Evolutionary conservation across 1,140 invertebrate species (phyloP), one percentile per base, ranked within the genome.

Genomic region (Ceratina australensis): DNA sequence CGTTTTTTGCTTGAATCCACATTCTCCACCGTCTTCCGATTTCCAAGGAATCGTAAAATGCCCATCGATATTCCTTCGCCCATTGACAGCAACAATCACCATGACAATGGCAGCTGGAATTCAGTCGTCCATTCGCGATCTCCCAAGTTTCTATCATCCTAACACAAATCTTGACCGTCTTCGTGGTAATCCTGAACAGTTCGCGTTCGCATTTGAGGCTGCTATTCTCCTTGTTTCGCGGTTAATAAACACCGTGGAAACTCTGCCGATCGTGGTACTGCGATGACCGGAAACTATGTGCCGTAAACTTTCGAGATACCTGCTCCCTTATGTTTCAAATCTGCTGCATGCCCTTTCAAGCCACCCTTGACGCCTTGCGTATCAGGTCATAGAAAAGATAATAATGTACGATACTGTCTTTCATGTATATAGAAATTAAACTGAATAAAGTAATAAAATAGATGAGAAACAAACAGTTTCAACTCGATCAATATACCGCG

Each of bases 201-300:
- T 82, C 59, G 72, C 54, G 57, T n/a, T 78, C 64, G 57, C 66
- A 63, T 56, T 57, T 52, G 68, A 59, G 69, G 20, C 56, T 54
- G 22, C 73, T 65, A 56, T 67, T 66, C 71, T 50, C 57, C 78
- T 75, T 72, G 83, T 76, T 74, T 82, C 76, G 69, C 72, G 76
- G 80, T 78, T 85, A 81, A 85, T 85, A 85, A 85, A 85, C 83
- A 72, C 63, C 47, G 56, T 42, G 57, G 33, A 85, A 84, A 84
- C 82, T 84, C 64, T 79, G 64, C 28, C 33, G 80, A 82, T 83
- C 54, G 20, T 56, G n/a, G 33, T 59, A 67, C 67, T 65, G 63
- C 68, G 65, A 47, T 50, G 5, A 42, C 57, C 13, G 28, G 64
- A 72, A 82, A 83, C 59, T 78, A n/a, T 50, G 59, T 76, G 47